Conservation (phyloP, 2,888 invertebrate species). For the Mycalesis mineus region DNA sequence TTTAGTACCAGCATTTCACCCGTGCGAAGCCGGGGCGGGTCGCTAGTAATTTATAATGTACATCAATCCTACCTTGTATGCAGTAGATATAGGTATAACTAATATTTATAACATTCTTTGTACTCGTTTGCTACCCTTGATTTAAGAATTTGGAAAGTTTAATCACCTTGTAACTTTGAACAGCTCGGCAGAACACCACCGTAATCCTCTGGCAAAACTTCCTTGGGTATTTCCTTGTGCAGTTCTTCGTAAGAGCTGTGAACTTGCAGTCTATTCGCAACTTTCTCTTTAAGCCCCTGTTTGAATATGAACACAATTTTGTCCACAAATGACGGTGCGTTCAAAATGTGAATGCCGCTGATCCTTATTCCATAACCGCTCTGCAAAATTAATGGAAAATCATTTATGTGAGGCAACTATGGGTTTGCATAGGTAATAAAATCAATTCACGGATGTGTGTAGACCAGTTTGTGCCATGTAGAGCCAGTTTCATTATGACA, state of each 20-base stretch:
- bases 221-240: conserved; percentile 35
- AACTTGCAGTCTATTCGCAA: conserved; percentile 34
- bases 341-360: conserved; percentile 56
- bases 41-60: too few species aligned
- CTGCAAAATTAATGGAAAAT: conserved; percentile 34
- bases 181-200: conserved; percentile 37
- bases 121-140: too few species aligned
- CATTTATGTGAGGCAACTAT: too few species aligned
- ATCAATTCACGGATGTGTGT: too few species aligned
- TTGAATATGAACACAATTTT: conserved; percentile 50
- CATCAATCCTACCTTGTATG: too few species aligned
- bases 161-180: conserved; percentile 6
- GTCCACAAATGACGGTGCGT: conserved; percentile 54
- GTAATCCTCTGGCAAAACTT: conserved; percentile 45
- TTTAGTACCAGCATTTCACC: too few species aligned
- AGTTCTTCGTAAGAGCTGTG: conserved; percentile 35
- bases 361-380: conserved; percentile 53
- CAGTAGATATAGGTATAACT: too few species aligned
- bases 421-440: too few species aligned
- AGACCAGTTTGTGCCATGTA: too few species aligned
- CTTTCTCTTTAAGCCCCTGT: conserved; percentile 43
- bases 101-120: too few species aligned
- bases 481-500: too few species aligned
- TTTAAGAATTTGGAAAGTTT: neutral
- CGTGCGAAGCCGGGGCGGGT: too few species aligned